Conservation (phyloP, 2,113 vertebrate genomes). For the Coryphaenoides rupestris region DNA sequence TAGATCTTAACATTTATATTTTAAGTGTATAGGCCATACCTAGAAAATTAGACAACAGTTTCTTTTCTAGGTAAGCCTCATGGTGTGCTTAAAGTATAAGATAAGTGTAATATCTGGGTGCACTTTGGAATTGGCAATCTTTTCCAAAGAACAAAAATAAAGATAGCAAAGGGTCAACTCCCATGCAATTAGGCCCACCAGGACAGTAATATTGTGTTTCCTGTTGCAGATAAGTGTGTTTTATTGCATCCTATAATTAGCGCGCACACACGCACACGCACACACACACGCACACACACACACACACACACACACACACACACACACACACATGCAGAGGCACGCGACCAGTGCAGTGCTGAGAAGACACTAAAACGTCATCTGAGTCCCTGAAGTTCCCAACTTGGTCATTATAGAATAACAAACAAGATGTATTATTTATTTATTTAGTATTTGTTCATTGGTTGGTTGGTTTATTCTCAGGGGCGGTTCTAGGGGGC, state of each 20-base stretch:
- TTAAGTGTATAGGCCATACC: no score
- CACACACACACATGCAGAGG: no score
- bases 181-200: conserved; percentile 27
- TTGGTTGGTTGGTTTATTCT: no score
- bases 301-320: no score
- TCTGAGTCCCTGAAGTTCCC: no score
- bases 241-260: neutral
- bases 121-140: conserved; percentile 61
- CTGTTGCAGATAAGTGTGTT: conserved; percentile 5
- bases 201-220: conserved; percentile 24
- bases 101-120: conserved; percentile 33
- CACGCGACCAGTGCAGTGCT: no score
- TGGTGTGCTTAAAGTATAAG: conserved; percentile 28
- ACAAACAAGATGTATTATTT: no score
- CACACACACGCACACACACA: no score
- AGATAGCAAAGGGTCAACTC: conserved; percentile 44
- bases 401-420: no score
- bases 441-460: no score
- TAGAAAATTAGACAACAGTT: neutral
- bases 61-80: conserved; percentile 25
- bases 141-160: conserved; percentile 49
- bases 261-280: neutral
- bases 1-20: no score
- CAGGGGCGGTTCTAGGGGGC: no score
- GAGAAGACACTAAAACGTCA: neutral